Conservation (phyloP, 1,140 invertebrate species). For the Doryteuthis pealeii region DNA sequence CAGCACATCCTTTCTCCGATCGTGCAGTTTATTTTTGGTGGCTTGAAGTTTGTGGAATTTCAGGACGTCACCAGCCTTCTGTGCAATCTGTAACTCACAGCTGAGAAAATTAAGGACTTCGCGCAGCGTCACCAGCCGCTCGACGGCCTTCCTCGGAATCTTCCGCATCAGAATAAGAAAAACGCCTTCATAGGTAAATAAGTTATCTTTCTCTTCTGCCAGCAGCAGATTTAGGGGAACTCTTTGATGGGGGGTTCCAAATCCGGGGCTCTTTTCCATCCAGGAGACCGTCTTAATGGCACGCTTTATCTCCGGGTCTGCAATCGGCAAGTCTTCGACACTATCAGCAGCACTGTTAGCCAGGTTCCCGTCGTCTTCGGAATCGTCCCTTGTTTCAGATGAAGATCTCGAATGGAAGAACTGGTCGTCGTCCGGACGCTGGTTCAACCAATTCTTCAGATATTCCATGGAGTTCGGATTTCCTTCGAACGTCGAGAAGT, state of each 20-base stretch:
- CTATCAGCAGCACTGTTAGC: not conserved
- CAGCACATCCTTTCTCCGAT: not conserved
- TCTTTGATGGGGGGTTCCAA: not conserved
- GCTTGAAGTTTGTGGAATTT: not conserved
- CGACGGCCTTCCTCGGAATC: not conserved
- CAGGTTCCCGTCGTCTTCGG: not conserved
- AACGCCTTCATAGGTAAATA: not conserved
- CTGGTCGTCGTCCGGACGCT: not conserved
- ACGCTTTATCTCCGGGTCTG: not conserved
- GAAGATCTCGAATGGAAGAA: not conserved
- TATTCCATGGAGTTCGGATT: not conserved
- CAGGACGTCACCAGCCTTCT: not conserved
- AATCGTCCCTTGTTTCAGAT: not conserved
- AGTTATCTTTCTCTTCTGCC: conserved; percentile 1
- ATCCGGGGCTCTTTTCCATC: not conserved
- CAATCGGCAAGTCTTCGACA: not conserved
- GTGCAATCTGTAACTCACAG: not conserved
- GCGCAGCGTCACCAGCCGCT: not conserved
- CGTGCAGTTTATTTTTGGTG: not conserved
- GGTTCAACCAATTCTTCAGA: not conserved
- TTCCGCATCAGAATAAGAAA: conserved; percentile 6
- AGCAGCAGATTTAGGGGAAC: not conserved
- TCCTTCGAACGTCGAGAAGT: not conserved
- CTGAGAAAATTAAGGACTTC: not conserved
- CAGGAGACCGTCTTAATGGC: not conserved